phyloP scores from a whole-genome alignment of 2,113 vertebrate species.

The Tachycineta bicolor region DNA sequence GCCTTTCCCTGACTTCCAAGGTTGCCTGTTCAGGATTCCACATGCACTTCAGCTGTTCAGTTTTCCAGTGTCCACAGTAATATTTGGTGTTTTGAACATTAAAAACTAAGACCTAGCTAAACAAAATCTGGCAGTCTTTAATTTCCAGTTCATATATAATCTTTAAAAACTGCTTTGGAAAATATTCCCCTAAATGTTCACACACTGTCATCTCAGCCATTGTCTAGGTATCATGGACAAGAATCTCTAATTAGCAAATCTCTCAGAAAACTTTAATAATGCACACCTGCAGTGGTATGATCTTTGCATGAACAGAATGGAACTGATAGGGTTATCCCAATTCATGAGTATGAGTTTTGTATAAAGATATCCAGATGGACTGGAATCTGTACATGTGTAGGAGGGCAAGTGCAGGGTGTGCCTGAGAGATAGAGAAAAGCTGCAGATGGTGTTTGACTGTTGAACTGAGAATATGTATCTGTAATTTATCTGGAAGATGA shows the following conservation, averaged over 20 bases:
- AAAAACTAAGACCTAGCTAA: not conserved
- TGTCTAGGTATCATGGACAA: not conserved
- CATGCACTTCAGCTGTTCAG: accelerated
- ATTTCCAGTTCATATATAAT: not conserved
- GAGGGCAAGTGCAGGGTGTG: slow-evolving; percentile 6
- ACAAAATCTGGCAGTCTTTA: not conserved
- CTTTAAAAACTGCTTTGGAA: not conserved
- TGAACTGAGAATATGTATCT: slow-evolving; percentile 68
- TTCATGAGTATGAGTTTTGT: not conserved
- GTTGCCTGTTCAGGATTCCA: not conserved
- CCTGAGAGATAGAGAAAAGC: slow-evolving; percentile 16
- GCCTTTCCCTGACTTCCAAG: not conserved
- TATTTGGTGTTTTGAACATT: not conserved
- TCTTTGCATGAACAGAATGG: not conserved
- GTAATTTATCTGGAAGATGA: slow-evolving; percentile 64
- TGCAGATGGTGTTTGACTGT: slow-evolving; percentile 67
- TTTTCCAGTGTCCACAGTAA: not conserved
- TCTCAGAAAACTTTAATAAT: not conserved
- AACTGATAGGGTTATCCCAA: slow-evolving; percentile 5
- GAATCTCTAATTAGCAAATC: not conserved
- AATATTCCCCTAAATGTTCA: not conserved
- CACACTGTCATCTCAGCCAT: not conserved
- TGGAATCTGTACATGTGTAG: slow-evolving; percentile 13
- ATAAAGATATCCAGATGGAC: slow-evolving; percentile 53
- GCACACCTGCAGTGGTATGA: not conserved